Percentiles rank a stretch among this genome's conserved stretches.
These are phyloP conservation scores for Lepidochrysops patricia DNA, from an alignment of 2,888 invertebrate genomes.

Conservation along the genomic window DNA sequence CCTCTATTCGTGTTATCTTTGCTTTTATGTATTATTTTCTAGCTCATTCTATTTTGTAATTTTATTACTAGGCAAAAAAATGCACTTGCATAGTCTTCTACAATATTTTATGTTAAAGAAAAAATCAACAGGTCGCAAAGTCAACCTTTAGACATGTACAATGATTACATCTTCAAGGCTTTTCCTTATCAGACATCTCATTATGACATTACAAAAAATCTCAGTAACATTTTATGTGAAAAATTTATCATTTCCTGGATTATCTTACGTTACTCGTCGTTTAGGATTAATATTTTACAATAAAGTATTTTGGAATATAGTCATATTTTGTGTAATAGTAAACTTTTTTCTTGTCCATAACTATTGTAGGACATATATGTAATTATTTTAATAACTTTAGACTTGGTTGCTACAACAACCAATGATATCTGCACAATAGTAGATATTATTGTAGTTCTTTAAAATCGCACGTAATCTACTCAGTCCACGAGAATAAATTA, in stretches of 20 bases:
- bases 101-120: background rate
- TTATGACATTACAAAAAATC: constrained; percentile 28
- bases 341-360: background rate
- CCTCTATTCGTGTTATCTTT: too few relatives aligned
- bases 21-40: background rate
- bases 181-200: constrained; percentile 35
- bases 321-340: background rate
- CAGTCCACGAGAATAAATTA: too few relatives aligned
- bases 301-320: background rate
- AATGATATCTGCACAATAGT: background rate
- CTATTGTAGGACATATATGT: background rate
- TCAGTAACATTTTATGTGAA: constrained; percentile 17
- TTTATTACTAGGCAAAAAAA: background rate
- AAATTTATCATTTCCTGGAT: constrained; percentile 17
- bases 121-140: background rate
- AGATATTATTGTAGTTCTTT: too few relatives aligned
- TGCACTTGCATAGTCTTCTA: background rate
- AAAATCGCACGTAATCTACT: too few relatives aligned
- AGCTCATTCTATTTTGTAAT: background rate
- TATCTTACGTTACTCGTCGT: background rate
- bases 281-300: background rate
- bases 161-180: constrained; percentile 36
- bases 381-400: background rate
- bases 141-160: constrained; percentile 20
- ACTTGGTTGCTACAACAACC: background rate